Percentiles rank a stretch among this genome's conserved stretches.
Evolutionary conservation across 2,113 vertebrate species (phyloP).

Genomic region (Pholis gunnellus): DNA sequence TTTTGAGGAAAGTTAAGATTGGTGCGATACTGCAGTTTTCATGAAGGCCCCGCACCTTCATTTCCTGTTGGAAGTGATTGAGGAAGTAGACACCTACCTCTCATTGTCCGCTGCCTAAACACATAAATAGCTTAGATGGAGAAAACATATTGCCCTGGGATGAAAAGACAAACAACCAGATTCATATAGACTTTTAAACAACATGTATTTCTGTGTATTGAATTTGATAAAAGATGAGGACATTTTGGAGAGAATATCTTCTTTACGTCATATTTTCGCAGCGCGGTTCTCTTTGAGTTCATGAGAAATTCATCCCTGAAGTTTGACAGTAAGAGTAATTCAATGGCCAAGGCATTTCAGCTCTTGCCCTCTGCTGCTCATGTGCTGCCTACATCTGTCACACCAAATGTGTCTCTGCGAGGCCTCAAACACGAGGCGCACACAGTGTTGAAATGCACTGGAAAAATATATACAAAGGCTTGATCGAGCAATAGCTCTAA

Average conservation of each 20-base stretch:
- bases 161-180: constrained; percentile 45
- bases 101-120: constrained; percentile 79
- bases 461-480: constrained; percentile 80
- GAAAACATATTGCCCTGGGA: constrained; percentile 71
- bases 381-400: constrained; percentile 73
- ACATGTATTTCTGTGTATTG: constrained; percentile 1
- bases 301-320: constrained; percentile 36
- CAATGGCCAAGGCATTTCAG: constrained; percentile 48
- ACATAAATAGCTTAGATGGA: constrained; percentile 74
- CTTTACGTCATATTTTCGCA: background rate
- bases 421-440: constrained; percentile 70
- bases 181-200: constrained; percentile 31
- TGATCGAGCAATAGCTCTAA: constrained; percentile 75
- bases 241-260: background rate
- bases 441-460: constrained; percentile 72
- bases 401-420: constrained; percentile 69
- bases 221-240: constrained; percentile 1
- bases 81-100: constrained; percentile 83
- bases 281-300: constrained; percentile 16
- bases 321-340: constrained; percentile 50
- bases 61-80: constrained; percentile 84
- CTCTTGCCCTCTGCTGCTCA: constrained; percentile 66
- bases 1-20: constrained; percentile 72
- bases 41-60: constrained; percentile 76
- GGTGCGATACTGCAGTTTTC: constrained; percentile 65